Evolutionary conservation across 2,888 invertebrate genomes (phyloP).

Genomic region (Icerya purchasi): DNA sequence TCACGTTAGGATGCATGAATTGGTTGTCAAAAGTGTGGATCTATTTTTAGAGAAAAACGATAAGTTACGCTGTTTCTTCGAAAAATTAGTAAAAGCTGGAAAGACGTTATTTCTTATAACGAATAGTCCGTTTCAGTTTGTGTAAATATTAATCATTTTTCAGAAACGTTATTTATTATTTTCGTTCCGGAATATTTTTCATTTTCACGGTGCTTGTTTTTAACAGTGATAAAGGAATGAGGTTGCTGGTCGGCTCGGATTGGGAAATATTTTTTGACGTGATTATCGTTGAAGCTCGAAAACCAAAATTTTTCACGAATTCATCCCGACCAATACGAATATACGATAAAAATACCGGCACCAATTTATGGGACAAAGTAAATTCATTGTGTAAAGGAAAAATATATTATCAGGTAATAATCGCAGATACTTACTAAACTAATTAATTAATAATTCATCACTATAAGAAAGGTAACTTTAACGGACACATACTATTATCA

Average conservation of each 20-base stretch:
- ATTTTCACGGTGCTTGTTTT: no score
- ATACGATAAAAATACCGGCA: constrained; percentile 57
- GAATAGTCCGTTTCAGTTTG: constrained; percentile 89
- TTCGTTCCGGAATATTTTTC: no score
- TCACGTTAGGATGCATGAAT: constrained; percentile 72
- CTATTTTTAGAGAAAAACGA: constrained; percentile 59
- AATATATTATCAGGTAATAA: constrained; percentile 70
- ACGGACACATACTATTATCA: no score
- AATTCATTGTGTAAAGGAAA: constrained; percentile 62
- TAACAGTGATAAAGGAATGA: constrained; percentile 74
- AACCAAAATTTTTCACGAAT: constrained; percentile 89
- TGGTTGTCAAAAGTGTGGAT: constrained; percentile 58
- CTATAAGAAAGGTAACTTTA: no score
- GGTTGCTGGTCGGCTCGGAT: constrained; percentile 58
- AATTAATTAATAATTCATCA: no score
- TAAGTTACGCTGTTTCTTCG: constrained; percentile 49
- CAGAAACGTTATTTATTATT: no score
- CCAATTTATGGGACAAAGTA: constrained; percentile 81
- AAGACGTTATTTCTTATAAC: constrained; percentile 90
- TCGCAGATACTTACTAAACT: no score
- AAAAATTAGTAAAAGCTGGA: constrained; percentile 43
- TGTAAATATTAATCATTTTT: constrained; percentile 44
- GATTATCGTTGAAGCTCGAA: constrained; percentile 81
- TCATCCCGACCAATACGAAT: constrained; percentile 72
- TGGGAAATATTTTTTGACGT: constrained; percentile 88